A percentile compares a stretch with the other conserved stretches of the same genome.
Conservation (phyloP, 1,140 invertebrate genomes). For the Calliphora vicina region DNA sequence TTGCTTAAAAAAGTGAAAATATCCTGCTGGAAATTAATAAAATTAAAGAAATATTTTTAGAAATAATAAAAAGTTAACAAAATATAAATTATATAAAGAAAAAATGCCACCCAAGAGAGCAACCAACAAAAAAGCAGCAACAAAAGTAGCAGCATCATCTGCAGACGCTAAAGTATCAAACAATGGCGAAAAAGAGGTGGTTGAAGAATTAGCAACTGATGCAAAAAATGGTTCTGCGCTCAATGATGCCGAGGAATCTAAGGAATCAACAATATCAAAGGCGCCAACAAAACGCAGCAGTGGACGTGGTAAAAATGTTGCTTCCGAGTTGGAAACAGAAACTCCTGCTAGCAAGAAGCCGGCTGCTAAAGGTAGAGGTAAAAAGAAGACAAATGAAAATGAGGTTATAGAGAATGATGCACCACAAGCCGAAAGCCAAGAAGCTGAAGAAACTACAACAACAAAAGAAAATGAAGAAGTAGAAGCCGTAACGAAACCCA, state of each 20-base stretch:
- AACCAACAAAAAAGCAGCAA: background rate
- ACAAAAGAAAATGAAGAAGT: background rate
- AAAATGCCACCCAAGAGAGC: background rate
- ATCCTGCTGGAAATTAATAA: no score
- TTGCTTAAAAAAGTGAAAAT: background rate
- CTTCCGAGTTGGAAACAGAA: background rate
- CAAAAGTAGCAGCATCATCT: background rate
- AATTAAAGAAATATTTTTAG: background rate
- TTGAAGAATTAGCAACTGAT: background rate
- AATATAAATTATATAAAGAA: background rate
- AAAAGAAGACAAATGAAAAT: slow-evolving; percentile 15
- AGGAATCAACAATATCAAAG: background rate
- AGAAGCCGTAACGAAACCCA: slow-evolving; percentile 13
- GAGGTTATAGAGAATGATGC: slow-evolving; percentile 17
- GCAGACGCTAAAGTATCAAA: background rate
- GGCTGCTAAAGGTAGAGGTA: slow-evolving; percentile 18
- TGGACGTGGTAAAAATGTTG: background rate
- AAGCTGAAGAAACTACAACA: background rate
- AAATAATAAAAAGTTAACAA: background rate
- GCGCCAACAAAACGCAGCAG: background rate
- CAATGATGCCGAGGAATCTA: background rate
- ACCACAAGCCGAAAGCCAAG: background rate
- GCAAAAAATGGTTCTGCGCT: background rate
- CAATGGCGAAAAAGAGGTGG: background rate
- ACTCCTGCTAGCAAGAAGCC: background rate